Base-by-base conservation (phyloP, 2,113 vertebrate species). In the Elachura formosa region DNA sequence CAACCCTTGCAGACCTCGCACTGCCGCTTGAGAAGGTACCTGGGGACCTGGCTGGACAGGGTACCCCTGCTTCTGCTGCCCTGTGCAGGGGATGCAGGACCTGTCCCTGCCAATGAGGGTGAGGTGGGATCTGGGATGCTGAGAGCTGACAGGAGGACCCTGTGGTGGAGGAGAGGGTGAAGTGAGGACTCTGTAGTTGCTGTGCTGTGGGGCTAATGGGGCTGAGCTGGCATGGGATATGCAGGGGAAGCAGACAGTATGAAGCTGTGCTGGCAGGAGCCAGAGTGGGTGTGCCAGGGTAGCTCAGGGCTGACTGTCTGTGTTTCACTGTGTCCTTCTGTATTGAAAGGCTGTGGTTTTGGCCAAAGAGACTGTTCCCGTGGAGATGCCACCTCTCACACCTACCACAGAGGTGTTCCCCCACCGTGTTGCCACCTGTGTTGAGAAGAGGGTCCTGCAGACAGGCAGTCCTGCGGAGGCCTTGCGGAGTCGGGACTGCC, bases 381-480 rank as follows among this genome's bases (percentile, higher is more conserved):
- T 96, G 92, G 96, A 97, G 87, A 91, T 96, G 88, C 95, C 93
- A 19, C 94, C 87, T 54, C 93, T 96, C 0, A 0, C 38, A 0
- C 31, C 88, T 73, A 76, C 94, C 77, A 87, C 91, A 1, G 96
- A 96, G 17, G 62, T 91, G 31, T 89, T 94, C 18, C 95, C 94
- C 10, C 86, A 72, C 25, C 12, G n/a, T 8, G 34, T 84, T 75
- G 90, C 86, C 12, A 81, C 94, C 36, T 96, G 93, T n/a, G 72
- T 93, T 56, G 97, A 97, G 76, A 93, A 96, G 75, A 96, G 85
- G 33, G 34, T 96, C 54, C 71, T 96, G 74, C 94, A 87, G 64
- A 95, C 96, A 18, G 74, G 85, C 49, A 78, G 45, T 49, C 73
- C 94, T 21, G 19, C 62, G 14, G 95, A 96, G 67, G 38, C 59